phyloP scores from a whole-genome alignment of 2,888 invertebrate species.

The Eupithecia pulchellata region DNA sequence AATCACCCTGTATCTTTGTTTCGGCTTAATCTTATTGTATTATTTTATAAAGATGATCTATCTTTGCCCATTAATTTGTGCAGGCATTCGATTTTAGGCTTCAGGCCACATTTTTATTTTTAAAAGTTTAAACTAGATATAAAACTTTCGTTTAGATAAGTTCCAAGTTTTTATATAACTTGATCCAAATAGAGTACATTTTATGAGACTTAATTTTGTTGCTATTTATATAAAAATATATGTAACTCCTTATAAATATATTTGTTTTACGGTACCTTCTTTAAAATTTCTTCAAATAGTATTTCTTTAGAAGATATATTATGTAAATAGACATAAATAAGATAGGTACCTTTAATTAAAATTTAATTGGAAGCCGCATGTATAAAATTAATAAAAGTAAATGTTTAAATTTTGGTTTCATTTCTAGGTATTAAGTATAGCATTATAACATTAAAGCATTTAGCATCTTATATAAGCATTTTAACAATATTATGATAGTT shows the following conservation, averaged over 20 bases:
- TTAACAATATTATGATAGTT: no score
- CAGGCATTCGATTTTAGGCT: slow-evolving; percentile 34
- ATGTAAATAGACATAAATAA: slow-evolving; percentile 64
- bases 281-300: slow-evolving; percentile 56
- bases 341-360: neutral
- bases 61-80: slow-evolving; percentile 30
- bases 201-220: slow-evolving; percentile 33
- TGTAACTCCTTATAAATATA: slow-evolving; percentile 38
- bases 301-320: slow-evolving; percentile 70
- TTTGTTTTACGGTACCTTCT: slow-evolving; percentile 50
- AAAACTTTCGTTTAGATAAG: slow-evolving; percentile 23
- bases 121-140: slow-evolving; percentile 22
- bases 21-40: slow-evolving; percentile 30
- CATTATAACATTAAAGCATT: no score
- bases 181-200: slow-evolving; percentile 37
- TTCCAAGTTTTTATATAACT: slow-evolving; percentile 34
- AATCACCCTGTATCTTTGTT: slow-evolving; percentile 32
- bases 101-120: slow-evolving; percentile 27
- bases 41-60: slow-evolving; percentile 24
- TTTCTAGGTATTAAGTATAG: neutral
- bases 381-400: slow-evolving; percentile 72
- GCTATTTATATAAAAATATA: slow-evolving; percentile 45
- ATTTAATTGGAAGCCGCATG: slow-evolving; percentile 68
- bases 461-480: no score
- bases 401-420: slow-evolving; percentile 32